Conservation (phyloP, 2,888 invertebrate genomes). For the Entomobrya multifasciata region DNA sequence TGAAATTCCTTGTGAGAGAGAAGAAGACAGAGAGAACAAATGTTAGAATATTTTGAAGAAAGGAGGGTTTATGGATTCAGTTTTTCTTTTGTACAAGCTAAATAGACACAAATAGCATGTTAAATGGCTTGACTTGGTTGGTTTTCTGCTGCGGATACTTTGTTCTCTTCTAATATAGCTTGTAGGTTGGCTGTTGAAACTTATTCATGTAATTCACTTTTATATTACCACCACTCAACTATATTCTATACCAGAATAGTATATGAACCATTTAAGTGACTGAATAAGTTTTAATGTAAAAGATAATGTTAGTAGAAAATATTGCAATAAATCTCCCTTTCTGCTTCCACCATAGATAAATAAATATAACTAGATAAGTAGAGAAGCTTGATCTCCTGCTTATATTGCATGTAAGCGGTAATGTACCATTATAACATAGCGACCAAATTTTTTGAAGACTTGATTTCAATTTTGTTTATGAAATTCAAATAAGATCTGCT, state of each 20-base stretch:
- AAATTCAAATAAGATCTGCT: too few species aligned
- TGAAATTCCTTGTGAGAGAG: constrained; percentile 77
- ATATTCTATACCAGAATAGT: constrained; percentile 37
- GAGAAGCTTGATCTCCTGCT: too few species aligned
- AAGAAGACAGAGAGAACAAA: too few species aligned
- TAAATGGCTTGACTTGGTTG: constrained; percentile 76
- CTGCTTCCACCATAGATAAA: too few species aligned
- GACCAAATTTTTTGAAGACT: too few species aligned
- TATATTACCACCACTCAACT: constrained; percentile 33
- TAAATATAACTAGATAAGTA: too few species aligned
- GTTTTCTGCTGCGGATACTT: not conserved
- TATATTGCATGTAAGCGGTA: too few species aligned
- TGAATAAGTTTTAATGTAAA: not conserved
- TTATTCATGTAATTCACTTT: constrained; percentile 68
- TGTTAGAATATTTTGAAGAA: too few species aligned
- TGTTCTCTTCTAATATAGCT: too few species aligned
- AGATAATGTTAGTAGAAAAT: constrained; percentile 40
- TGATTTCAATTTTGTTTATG: too few species aligned
- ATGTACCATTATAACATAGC: too few species aligned
- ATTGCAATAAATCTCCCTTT: constrained; percentile 34
- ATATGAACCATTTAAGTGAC: constrained; percentile 47
- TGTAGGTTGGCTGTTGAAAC: constrained; percentile 61
- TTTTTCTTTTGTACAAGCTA: constrained; percentile 69
- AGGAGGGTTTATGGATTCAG: constrained; percentile 78
- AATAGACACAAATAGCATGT: constrained; percentile 76